phyloP scores from a whole-genome alignment of 1,140 invertebrate genomes.

The Drosophila rufa region DNA sequence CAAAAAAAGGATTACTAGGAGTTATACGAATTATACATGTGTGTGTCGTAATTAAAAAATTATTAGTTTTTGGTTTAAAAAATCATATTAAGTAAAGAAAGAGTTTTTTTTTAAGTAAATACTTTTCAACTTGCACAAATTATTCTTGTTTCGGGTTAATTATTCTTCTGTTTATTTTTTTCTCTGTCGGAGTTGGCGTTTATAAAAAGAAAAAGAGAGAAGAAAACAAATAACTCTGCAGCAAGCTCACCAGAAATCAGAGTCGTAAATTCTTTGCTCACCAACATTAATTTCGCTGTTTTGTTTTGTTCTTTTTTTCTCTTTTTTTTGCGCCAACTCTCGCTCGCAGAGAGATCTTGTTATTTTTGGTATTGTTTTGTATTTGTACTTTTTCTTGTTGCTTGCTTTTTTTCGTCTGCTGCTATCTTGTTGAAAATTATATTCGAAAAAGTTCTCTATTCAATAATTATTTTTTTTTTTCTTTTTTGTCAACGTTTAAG shows the following conservation, averaged over 20 bases:
- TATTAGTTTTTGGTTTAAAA: slow-evolving; percentile 57
- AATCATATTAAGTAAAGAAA: slow-evolving; percentile 61
- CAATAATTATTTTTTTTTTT: slow-evolving; percentile 13
- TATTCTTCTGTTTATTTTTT: slow-evolving; percentile 33
- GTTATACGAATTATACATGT: slow-evolving; percentile 68
- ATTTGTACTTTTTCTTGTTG: slow-evolving; percentile 70
- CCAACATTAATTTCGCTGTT: slow-evolving; percentile 30
- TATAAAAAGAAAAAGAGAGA: slow-evolving; percentile 31
- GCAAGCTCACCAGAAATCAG: slow-evolving; percentile 5
- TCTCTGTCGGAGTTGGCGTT: slow-evolving; percentile 34
- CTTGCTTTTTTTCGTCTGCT: slow-evolving; percentile 67
- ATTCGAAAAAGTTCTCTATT: slow-evolving; percentile 42
- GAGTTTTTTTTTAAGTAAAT: slow-evolving; percentile 57
- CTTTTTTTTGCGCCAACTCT: slow-evolving; percentile 34
- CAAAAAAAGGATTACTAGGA: slow-evolving; percentile 63
- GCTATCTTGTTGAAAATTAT: slow-evolving; percentile 59
- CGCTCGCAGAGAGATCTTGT: slow-evolving; percentile 34
- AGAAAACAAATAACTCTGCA: slow-evolving; percentile 9
- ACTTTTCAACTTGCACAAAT: slow-evolving; percentile 83
- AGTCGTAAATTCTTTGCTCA: slow-evolving; percentile 27
- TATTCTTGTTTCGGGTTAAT: slow-evolving; percentile 69
- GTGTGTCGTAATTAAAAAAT: slow-evolving; percentile 63
- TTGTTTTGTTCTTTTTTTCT: slow-evolving; percentile 22
- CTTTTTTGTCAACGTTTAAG: slow-evolving; percentile 69
- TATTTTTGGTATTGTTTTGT: slow-evolving; percentile 61